A percentile compares a stretch with the other conserved stretches of the same genome.
Conservation (phyloP, 2,888 invertebrate genomes). For the Phyllotreta striolata region DNA sequence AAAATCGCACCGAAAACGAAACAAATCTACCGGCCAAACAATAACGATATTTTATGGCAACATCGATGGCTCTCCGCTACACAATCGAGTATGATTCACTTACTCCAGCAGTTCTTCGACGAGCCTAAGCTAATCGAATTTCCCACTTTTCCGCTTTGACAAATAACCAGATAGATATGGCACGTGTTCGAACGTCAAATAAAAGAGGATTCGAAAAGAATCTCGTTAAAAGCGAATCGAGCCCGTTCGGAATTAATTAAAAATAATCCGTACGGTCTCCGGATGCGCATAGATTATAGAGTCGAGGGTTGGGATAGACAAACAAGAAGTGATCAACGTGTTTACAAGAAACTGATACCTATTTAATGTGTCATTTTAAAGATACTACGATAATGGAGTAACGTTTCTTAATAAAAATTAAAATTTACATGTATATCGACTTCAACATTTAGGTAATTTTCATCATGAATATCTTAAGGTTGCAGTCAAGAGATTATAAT, state of each 20-base stretch:
- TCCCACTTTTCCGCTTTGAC: background rate
- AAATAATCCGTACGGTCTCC: background rate
- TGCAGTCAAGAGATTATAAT: no score
- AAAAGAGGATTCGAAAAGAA: no score
- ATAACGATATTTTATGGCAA: no score
- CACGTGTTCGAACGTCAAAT: background rate
- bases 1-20: no score
- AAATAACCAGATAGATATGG: slow-evolving; percentile 1
- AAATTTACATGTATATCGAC: background rate
- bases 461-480: background rate
- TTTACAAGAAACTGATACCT: no score
- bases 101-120: slow-evolving; percentile 1
- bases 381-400: background rate
- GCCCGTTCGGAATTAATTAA: background rate
- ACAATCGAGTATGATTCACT: slow-evolving; percentile 5
- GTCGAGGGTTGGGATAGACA: background rate
- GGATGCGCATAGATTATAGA: background rate
- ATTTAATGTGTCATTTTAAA: background rate
- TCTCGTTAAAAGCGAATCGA: slow-evolving; percentile 6
- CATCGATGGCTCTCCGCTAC: background rate
- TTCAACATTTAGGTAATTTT: slow-evolving; percentile 1
- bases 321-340: no score
- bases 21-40: no score
- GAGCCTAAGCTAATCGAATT: slow-evolving; percentile 7
- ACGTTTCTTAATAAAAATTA: background rate